phyloP scores from a whole-genome alignment of 2,113 vertebrate species.

The Girardinichthys multiradiatus region DNA sequence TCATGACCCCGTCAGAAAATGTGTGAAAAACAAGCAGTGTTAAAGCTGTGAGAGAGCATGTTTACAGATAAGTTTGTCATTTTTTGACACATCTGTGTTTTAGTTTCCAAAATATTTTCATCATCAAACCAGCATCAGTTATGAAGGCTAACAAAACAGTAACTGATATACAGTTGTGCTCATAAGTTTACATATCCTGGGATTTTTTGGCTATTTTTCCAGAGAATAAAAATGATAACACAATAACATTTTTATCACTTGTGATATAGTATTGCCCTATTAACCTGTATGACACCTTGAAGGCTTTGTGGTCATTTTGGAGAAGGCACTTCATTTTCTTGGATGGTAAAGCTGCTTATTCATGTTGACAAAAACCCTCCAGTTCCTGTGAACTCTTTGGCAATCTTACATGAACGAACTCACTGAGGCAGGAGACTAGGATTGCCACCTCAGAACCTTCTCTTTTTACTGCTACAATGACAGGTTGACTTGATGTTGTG shows the following conservation, averaged over 20 bases:
- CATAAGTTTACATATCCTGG: no score
- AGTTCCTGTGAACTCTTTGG: not conserved
- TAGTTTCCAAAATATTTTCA: not conserved
- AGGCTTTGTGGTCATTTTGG: not conserved
- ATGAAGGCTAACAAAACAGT: not conserved
- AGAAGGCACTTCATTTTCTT: not conserved
- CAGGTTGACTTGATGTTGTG: no score
- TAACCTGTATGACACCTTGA: no score
- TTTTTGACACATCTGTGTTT: not conserved
- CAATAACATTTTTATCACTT: not conserved
- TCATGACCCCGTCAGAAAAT: not conserved
- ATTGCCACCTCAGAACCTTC: not conserved
- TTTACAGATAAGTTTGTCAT: not conserved
- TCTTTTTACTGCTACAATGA: not conserved
- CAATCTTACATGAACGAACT: no score
- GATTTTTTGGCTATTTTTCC: not conserved
- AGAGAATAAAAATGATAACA: not conserved
- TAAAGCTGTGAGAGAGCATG: not conserved
- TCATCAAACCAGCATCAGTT: no score
- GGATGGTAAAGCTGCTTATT: not conserved
- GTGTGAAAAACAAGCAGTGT: not conserved
- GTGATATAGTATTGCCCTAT: not conserved
- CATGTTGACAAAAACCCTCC: not conserved
- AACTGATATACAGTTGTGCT: not conserved
- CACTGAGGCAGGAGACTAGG: no score